Evolutionary conservation across 1,140 invertebrate species (phyloP), one percentile per base, ranked within the genome.

Genomic region (Helicoverpa zea): DNA sequence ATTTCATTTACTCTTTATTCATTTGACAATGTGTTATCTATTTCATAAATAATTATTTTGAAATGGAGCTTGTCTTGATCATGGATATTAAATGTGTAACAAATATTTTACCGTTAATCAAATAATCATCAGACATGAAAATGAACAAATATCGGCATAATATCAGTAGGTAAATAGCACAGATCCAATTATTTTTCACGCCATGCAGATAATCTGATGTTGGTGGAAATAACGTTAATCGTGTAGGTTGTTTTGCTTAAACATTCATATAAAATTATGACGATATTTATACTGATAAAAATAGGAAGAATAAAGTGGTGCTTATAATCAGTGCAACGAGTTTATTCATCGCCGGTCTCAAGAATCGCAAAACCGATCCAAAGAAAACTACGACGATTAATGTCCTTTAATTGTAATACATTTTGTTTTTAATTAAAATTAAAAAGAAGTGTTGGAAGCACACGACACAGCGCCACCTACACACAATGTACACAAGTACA

Each of bases 341-440:
- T 47, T 47, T 49, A 68, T 68, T 51, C 16, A 73, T n/a, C 43
- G 43, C 10, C 70, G 43, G 52, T 3, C 10, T 43, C 9, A 12
- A 58, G 30, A 16, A 58, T 29, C 7, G 49, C 23, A 35, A 58
- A 58, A 2, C 2, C 18, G 35, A 13, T 3, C 66, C 49, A 77
- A 66, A 59, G 29, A 79, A 35, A 79, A 79, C 63, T 79, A 58
- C 52, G 9, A 68, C 52, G 64, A 70, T 56, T 56, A 79, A 79
- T 70, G 76, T 79, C 16, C 61, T 70, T 79, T 68, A 79, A 83
- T 61, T 73, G 73, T 78, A 80, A 73, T 80, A 77, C 76, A 79
- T 80, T 79, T 81, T 81, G 79, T 81, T 79, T 84, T 85, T 87
- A 88, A 90, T 89, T 89, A 87, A 90, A 87, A 90, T 88, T 89